These are phyloP conservation scores for Boloria euphrosyne DNA, from an alignment of 2,888 invertebrate genomes.

Conservation along the genomic window DNA sequence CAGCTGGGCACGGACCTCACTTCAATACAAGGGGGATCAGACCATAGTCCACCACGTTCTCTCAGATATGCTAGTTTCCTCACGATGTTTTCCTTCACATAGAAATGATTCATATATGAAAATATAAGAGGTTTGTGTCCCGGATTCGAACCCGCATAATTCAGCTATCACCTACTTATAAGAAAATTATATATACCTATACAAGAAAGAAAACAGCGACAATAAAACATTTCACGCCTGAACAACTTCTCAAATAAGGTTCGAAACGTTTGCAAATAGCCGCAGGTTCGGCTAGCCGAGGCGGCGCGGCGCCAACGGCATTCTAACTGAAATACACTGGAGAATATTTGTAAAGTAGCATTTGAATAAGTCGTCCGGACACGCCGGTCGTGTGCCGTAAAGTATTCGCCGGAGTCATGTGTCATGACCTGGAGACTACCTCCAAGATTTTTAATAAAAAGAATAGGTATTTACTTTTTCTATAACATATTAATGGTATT, in stretches of 20 bases:
- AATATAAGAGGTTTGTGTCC: background rate
- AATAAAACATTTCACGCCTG: slow-evolving; percentile 15
- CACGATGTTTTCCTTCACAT: too few species aligned
- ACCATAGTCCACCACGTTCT: too few species aligned
- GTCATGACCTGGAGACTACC: background rate
- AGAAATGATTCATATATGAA: too few species aligned
- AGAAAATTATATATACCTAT: background rate
- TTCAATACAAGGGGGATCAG: too few species aligned
- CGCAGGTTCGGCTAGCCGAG: slow-evolving; percentile 14
- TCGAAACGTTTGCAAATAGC: slow-evolving; percentile 22
- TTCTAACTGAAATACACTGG: slow-evolving; percentile 23
- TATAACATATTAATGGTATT: too few species aligned
- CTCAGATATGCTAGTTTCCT: too few species aligned
- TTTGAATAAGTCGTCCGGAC: slow-evolving; percentile 33
- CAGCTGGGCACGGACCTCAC: too few species aligned
- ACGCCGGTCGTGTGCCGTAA: too few species aligned
- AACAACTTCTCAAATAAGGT: slow-evolving; percentile 24
- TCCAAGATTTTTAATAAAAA: background rate
- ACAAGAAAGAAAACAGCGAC: background rate
- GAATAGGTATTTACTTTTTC: background rate
- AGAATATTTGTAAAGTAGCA: slow-evolving; percentile 29
- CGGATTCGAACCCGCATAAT: too few species aligned
- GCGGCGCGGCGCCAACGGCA: slow-evolving; percentile 26
- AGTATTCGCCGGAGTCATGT: background rate
- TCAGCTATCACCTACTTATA: background rate